These are phyloP conservation scores for Nothobranchius furzeri DNA, from an alignment of 2,113 vertebrate species.

Conservation along the genomic window DNA sequence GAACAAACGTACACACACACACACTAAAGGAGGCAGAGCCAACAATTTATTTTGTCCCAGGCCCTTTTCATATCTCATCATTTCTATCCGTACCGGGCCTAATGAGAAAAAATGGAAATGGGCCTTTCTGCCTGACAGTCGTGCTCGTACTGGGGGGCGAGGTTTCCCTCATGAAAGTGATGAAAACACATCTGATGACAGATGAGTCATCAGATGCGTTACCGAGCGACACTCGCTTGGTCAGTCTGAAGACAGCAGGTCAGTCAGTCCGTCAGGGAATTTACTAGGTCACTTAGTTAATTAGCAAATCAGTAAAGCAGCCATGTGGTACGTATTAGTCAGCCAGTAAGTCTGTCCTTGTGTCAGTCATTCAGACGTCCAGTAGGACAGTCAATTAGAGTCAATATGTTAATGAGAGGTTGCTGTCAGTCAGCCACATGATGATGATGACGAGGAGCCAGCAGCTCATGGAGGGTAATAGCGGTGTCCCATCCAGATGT, in stretches of 20 bases:
- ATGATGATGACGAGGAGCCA: constrained; percentile 47
- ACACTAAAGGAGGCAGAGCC: not conserved
- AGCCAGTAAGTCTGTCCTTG: constrained; percentile 46
- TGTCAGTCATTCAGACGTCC: constrained; percentile 61
- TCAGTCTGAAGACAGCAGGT: constrained; percentile 58
- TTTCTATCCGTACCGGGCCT: constrained; percentile 56
- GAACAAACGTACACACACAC: constrained; percentile 35
- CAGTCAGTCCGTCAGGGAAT: constrained; percentile 61
- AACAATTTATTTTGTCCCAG: constrained; percentile 34
- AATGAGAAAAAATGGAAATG: constrained; percentile 66
- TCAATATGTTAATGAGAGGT: constrained; percentile 71
- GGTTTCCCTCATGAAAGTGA: constrained; percentile 34
- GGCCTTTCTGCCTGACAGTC: constrained; percentile 44
- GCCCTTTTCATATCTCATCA: constrained; percentile 42
- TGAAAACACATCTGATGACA: constrained; percentile 40
- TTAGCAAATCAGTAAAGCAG: constrained; percentile 55
- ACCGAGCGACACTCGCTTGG: constrained; percentile 27
- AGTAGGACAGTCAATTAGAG: constrained; percentile 67
- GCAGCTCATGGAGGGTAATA: constrained; percentile 47
- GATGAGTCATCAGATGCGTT: constrained; percentile 30
- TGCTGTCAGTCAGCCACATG: constrained; percentile 56
- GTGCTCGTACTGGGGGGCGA: constrained; percentile 31
- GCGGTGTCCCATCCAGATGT: constrained; percentile 47
- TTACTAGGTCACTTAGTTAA: constrained; percentile 64
- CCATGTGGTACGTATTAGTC: constrained; percentile 47